These are phyloP conservation scores for Orientallactaga sibirica DNA, from an alignment of 2,797 vertebrate species.

Conservation along the genomic window DNA sequence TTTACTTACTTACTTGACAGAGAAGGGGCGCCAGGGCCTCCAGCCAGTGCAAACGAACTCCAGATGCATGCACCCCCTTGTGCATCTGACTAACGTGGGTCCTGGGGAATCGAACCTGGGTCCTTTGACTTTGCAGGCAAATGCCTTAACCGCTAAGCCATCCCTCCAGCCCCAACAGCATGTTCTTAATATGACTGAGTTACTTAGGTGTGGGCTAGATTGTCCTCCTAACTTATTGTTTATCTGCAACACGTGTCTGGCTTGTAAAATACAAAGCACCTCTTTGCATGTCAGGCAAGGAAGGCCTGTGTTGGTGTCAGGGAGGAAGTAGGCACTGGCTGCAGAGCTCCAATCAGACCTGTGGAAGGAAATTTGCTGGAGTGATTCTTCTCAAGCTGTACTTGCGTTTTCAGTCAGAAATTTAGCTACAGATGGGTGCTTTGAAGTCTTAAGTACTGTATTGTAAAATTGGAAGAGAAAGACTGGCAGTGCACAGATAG, in stretches of 20 bases:
- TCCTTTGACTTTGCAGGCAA: no score
- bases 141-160: no score
- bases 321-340: background rate
- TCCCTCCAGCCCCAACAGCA: no score
- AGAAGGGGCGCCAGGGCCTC: no score
- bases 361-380: no score
- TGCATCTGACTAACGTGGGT: no score
- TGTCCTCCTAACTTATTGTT: accelerated
- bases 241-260: background rate
- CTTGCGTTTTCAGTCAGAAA: background rate
- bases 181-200: accelerated
- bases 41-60: no score
- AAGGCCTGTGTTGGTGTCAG: accelerated
- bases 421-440: background rate
- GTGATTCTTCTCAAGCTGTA: background rate
- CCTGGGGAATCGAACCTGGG: no score
- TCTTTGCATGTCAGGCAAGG: background rate
- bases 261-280: background rate
- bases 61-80: no score
- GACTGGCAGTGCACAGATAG: background rate
- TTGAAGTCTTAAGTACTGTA: background rate
- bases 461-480: background rate
- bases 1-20: no score
- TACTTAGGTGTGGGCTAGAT: background rate
- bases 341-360: background rate